Base-by-base conservation (phyloP, 2,888 invertebrate genomes). In the Furcula furcula region DNA sequence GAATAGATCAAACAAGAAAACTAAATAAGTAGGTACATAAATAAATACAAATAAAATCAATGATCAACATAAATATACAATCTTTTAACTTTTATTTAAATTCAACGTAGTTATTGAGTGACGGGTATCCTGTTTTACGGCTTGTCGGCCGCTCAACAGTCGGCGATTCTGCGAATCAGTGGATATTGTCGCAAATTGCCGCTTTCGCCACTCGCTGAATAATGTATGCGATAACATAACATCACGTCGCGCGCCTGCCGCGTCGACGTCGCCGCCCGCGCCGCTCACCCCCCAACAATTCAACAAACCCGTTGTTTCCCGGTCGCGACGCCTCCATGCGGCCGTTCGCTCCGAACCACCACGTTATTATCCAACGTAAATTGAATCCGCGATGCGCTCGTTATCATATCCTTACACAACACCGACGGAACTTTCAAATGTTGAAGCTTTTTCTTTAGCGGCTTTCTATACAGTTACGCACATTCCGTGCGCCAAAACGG, bases 141-240 rank as follows among this genome's bases (percentile, higher is more conserved):
- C 65, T 74, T 70, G 85, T 76, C 83, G 87, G 82, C 81, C 70
- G 72, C 74, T 76, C 70, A 70, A 76, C 78, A 81, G 76, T 80
- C 75, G 72, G 64, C 73, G 67, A 63, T 86, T 86, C 88, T 75
- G 74, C 78, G 87, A 87, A 86, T 76, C 83, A 65, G 75, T 84
- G 86, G 84, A 87, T 87, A 87, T 82, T 85, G 87, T 85, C 86
- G 85, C 87, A 87, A 86, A 87, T 86, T 84, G 83, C 84, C 80
- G 87, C 87, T 88, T 87, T 88, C 87, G 84, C 86, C 85, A 75
- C 77, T 74, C 75, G 75, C 73, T 88, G 87, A 86, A 88, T 88
- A 83, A 87, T 87, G 81, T 82, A 87, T 87, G 83, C 74, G 83
- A 82, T 81, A 85, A 77, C 84, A 86, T 86, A 82, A 77, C 82